These are phyloP conservation scores for Stigmatopora nigra DNA, from an alignment of 2,113 vertebrate species.

Conservation along the genomic window DNA sequence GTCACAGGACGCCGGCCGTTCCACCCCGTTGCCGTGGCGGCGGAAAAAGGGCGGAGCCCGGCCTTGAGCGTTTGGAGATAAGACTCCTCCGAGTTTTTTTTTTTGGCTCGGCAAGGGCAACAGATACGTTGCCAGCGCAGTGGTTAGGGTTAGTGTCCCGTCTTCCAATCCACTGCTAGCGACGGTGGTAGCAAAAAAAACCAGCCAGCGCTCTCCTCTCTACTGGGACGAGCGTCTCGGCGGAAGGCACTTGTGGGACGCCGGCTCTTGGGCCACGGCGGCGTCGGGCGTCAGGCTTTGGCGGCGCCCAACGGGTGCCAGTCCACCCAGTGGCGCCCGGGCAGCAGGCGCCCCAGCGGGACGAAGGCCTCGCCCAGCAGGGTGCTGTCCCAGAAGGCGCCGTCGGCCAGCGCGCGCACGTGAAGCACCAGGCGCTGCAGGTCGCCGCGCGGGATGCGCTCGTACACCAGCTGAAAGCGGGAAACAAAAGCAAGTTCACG, in stretches of 20 bases:
- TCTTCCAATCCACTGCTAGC: no score
- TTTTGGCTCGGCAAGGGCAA: no score
- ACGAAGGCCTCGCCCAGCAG: constrained; percentile 87
- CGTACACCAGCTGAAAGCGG: constrained; percentile 84
- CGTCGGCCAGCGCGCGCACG: constrained; percentile 87
- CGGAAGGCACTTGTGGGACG: not conserved
- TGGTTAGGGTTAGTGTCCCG: no score
- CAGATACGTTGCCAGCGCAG: no score
- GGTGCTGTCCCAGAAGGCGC: constrained; percentile 92
- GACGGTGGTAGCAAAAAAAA: no score
- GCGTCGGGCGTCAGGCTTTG: constrained; percentile 62
- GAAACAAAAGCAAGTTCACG: not conserved
- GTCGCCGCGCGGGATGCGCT: constrained; percentile 85
- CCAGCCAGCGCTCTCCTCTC: no score
- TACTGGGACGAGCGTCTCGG: not conserved
- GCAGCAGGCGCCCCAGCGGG: constrained; percentile 77
- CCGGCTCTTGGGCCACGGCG: no score
- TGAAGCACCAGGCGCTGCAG: constrained; percentile 88
- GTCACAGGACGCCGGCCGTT: not conserved
- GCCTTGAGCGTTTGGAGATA: not conserved
- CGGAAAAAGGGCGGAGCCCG: not conserved
- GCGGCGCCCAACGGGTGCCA: constrained; percentile 84
- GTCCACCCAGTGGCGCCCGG: constrained; percentile 83
- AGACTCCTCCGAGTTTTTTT: not conserved
- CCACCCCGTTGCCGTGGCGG: not conserved